These are phyloP conservation scores for Kradibia gibbosae DNA, from an alignment of 1,140 invertebrate species.

Conservation along the genomic window DNA sequence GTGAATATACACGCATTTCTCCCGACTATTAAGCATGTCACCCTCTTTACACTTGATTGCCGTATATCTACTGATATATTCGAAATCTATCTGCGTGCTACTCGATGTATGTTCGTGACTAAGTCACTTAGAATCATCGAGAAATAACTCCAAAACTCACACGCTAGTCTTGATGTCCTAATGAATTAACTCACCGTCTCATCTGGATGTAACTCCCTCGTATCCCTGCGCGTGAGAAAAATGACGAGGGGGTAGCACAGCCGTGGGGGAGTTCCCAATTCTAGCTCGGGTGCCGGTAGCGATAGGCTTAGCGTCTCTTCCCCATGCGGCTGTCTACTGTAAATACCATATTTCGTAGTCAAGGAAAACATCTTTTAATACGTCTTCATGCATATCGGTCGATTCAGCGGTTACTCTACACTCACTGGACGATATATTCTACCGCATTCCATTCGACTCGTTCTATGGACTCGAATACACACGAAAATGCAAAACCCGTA, in stretches of 20 bases:
- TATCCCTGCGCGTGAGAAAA: slow-evolving; percentile 78
- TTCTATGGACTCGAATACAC: no score
- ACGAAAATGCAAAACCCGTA: no score
- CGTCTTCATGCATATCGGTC: no score
- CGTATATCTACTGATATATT: background rate
- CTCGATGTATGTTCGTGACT: background rate
- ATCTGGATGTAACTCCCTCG: slow-evolving; percentile 78
- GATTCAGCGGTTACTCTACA: no score
- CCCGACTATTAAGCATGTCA: background rate
- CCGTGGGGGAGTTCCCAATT: slow-evolving; percentile 80
- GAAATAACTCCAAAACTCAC: background rate
- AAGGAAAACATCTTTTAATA: background rate
- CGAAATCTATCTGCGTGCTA: background rate
- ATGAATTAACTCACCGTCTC: slow-evolving; percentile 76
- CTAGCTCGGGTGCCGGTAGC: slow-evolving; percentile 76
- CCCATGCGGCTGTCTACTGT: slow-evolving; percentile 78
- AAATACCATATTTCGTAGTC: background rate
- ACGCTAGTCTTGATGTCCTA: background rate
- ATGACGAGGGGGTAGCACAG: slow-evolving; percentile 84
- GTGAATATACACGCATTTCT: background rate
- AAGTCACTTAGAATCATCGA: background rate
- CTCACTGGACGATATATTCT: no score
- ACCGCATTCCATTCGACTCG: no score
- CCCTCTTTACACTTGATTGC: background rate
- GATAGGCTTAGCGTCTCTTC: slow-evolving; percentile 78